These are phyloP conservation scores for Carcina quercana DNA, from an alignment of 2,888 invertebrate species.

Conservation along the genomic window DNA sequence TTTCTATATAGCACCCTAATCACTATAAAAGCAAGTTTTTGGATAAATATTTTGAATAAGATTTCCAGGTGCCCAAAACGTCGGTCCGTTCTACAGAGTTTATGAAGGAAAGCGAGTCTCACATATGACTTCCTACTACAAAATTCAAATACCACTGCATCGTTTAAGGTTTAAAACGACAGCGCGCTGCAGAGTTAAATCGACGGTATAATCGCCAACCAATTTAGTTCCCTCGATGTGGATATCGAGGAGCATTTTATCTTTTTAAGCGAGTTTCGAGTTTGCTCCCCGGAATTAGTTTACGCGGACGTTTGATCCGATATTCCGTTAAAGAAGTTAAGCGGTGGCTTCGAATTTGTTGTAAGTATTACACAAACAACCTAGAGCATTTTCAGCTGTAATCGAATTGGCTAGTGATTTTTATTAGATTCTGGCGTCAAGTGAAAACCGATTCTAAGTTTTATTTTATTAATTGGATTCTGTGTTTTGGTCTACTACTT, in stretches of 20 bases:
- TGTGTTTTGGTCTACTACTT: too few relatives aligned
- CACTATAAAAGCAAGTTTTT: too few relatives aligned
- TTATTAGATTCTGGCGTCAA: conserved; percentile 10
- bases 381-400: conserved; percentile 35
- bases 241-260: conserved; percentile 46
- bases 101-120: too few relatives aligned
- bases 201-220: conserved; percentile 61
- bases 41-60: too few relatives aligned
- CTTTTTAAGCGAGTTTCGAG: conserved; percentile 55
- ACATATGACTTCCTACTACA: background rate
- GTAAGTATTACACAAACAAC: conserved; percentile 30
- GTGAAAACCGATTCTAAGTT: background rate
- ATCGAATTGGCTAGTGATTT: conserved; percentile 36
- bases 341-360: conserved; percentile 41
- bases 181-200: conserved; percentile 38
- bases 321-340: conserved; percentile 67
- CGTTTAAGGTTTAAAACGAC: conserved; percentile 19
- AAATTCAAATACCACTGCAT: conserved; percentile 15
- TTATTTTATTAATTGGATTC: background rate
- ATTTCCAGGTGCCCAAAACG: too few relatives aligned
- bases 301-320: conserved; percentile 63
- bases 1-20: too few relatives aligned
- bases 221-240: conserved; percentile 52
- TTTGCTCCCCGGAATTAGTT: conserved; percentile 69
- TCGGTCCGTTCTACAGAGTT: too few relatives aligned